Conservation (phyloP, 1,140 invertebrate genomes). For the Magallana angulata region DNA sequence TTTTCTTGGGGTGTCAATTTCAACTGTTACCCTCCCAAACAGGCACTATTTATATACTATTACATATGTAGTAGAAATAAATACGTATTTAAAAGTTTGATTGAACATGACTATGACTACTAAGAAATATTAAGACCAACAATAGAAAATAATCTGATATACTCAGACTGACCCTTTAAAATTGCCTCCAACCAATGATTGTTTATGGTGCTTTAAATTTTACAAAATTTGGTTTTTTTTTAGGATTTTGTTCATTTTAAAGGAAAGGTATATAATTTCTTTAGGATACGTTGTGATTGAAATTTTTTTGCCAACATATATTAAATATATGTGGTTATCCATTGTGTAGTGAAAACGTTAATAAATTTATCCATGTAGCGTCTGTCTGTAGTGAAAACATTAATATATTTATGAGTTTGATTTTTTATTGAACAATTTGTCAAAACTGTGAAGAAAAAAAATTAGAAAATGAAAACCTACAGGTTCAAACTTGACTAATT, state of each 20-base stretch:
- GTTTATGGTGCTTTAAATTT: not conserved
- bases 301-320: not conserved
- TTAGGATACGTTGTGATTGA: not conserved
- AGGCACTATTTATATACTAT: too few species aligned
- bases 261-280: not conserved
- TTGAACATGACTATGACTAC: not conserved
- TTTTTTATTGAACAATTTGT: not conserved
- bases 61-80: too few species aligned
- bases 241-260: not conserved
- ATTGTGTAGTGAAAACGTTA: not conserved
- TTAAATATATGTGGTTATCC: slow-evolving; percentile 1
- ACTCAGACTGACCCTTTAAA: not conserved
- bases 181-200: not conserved
- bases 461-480: too few species aligned
- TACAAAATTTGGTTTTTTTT: not conserved
- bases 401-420: too few species aligned
- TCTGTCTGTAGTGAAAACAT: not conserved
- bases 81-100: slow-evolving; percentile 3
- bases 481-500: too few species aligned
- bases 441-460: not conserved
- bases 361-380: not conserved
- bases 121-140: not conserved
- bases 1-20: too few species aligned
- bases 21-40: too few species aligned
- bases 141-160: not conserved